Conservation (phyloP, 2,797 vertebrate genomes). For the Holocentrus rufus region DNA sequence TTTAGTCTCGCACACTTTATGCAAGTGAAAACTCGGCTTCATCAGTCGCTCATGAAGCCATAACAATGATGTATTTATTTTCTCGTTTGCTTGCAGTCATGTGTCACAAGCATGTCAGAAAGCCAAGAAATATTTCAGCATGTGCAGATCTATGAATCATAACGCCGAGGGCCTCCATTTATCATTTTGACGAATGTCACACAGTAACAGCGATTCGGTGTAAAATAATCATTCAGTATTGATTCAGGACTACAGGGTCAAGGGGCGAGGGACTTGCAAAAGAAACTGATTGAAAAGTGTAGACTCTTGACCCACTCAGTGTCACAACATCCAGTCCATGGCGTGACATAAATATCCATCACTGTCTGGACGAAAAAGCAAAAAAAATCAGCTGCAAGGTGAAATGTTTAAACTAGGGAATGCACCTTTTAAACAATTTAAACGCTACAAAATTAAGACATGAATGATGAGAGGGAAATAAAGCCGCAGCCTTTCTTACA, state of each 20-base stretch:
- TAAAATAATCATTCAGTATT: conserved; percentile 24
- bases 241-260: conserved; percentile 14
- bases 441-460: background rate
- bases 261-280: conserved; percentile 14
- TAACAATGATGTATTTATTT: conserved; percentile 22
- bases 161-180: conserved; percentile 8
- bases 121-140: conserved; percentile 1
- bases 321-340: background rate
- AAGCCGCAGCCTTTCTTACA: too few relatives aligned
- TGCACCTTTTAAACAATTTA: background rate
- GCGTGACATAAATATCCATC: conserved; percentile 10
- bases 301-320: conserved; percentile 5
- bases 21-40: background rate
- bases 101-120: background rate
- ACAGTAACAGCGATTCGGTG: conserved; percentile 4
- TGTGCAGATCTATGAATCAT: conserved; percentile 16
- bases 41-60: conserved; percentile 19
- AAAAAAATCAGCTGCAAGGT: background rate
- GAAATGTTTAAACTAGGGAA: background rate
- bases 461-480: background rate
- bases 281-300: background rate
- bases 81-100: background rate
- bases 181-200: conserved; percentile 10
- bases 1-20: background rate
- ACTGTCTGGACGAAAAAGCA: background rate